These are phyloP conservation scores for Dysidea cf. avara DNA, from an alignment of 37 sponge, comb jelly and placozoan genomes.

Conservation along the genomic window DNA sequence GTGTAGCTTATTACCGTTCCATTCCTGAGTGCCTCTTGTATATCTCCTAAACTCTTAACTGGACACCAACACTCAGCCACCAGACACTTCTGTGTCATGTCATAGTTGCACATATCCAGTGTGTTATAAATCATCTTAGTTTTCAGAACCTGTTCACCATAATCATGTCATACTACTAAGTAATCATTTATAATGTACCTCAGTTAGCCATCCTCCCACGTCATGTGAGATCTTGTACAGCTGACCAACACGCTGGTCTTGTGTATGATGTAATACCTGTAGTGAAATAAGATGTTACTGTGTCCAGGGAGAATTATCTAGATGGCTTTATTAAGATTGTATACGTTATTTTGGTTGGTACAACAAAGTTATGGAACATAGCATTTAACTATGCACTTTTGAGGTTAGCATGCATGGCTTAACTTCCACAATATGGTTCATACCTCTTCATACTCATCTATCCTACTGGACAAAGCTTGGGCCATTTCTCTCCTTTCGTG, in stretches of 20 bases:
- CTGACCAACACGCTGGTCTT: constrained; percentile 61
- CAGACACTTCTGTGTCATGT: constrained; percentile 70
- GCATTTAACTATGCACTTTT: too few species aligned
- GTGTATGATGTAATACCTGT: constrained; percentile 69
- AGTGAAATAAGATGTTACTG: too few species aligned
- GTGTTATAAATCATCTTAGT: constrained; percentile 86
- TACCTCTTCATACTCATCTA: constrained; percentile 53
- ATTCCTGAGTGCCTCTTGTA: constrained; percentile 67
- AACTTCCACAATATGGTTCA: too few species aligned
- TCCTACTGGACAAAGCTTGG: constrained; percentile 42
- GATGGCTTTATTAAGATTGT: too few species aligned
- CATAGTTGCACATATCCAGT: constrained; percentile 84
- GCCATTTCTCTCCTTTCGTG: constrained; percentile 54
- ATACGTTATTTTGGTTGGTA: too few species aligned
- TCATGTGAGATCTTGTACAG: constrained; percentile 47
- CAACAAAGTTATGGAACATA: too few species aligned
- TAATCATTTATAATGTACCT: not conserved
- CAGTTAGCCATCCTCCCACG: constrained; percentile 60
- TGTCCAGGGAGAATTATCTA: too few species aligned
- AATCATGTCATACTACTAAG: not conserved
- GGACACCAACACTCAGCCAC: constrained; percentile 93
- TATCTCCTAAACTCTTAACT: constrained; percentile 44
- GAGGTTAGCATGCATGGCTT: too few species aligned
- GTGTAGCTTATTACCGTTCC: too few species aligned
- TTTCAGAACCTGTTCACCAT: constrained; percentile 66